Conservation (phyloP, 1,140 invertebrate species). For the Drosophila funebris region DNA sequence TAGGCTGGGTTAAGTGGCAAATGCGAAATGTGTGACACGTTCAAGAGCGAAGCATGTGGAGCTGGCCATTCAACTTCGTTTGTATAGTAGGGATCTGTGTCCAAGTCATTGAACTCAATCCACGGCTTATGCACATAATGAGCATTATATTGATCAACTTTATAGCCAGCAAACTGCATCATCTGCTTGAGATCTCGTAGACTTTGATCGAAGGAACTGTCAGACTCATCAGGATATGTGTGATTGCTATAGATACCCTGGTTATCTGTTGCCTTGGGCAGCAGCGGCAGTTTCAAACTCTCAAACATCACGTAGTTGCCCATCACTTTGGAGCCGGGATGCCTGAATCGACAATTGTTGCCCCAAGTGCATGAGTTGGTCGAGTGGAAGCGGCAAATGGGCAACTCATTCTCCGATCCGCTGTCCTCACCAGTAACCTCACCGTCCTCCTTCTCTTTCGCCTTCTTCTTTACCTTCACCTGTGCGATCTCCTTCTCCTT, state of each 20-base stretch:
- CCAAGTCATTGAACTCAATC: conserved; percentile 28
- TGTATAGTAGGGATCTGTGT: conserved; percentile 40
- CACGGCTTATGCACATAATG: not conserved
- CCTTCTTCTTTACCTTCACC: too few species aligned
- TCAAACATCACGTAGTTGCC: conserved; percentile 65
- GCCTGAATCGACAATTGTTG: conserved; percentile 32
- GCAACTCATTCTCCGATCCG: not conserved
- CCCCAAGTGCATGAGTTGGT: conserved; percentile 41
- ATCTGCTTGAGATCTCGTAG: not conserved
- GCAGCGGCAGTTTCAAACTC: conserved; percentile 7
- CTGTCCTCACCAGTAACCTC: conserved; percentile 17
- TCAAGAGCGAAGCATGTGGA: too few species aligned
- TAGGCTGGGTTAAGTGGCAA: too few species aligned
- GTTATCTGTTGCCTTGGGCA: not conserved
- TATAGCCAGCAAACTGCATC: conserved; percentile 16
- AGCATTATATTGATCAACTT: not conserved
- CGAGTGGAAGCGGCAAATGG: conserved; percentile 41
- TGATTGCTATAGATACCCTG: not conserved
- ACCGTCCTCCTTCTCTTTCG: conserved; percentile 44
- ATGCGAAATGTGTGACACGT: not conserved
- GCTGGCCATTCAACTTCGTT: not conserved
- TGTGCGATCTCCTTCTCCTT: not conserved
- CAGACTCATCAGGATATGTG: not conserved
- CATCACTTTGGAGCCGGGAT: not conserved
- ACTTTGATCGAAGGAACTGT: conserved; percentile 11